Evolutionary conservation across 2,888 invertebrate species (phyloP).

Genomic region (Diaperis boleti): DNA sequence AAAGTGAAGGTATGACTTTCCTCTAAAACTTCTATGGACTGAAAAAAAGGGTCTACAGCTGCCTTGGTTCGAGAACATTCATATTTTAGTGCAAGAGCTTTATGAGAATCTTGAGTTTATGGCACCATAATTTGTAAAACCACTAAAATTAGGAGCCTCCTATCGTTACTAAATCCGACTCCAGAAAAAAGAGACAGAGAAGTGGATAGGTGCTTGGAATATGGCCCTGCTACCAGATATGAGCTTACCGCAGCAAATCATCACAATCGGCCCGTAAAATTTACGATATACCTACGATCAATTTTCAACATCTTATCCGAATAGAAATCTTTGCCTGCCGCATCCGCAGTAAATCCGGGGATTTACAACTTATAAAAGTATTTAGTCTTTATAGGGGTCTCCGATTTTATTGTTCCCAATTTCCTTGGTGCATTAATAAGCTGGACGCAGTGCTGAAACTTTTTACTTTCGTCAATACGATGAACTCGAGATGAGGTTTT

Average conservation of each 20-base stretch:
- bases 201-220: neutral
- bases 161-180: neutral
- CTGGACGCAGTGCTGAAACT: neutral
- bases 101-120: constrained; percentile 25
- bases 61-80: neutral
- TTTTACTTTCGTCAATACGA: constrained; percentile 16
- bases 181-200: neutral
- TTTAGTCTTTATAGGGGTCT: constrained; percentile 21
- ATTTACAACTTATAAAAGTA: constrained; percentile 31
- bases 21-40: constrained; percentile 13
- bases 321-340: constrained; percentile 22
- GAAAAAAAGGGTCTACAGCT: constrained; percentile 7
- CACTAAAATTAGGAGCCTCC: neutral
- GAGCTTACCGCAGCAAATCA: constrained; percentile 36
- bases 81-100: constrained; percentile 3
- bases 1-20: neutral
- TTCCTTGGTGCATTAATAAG: constrained; percentile 11
- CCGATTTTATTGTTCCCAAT: constrained; percentile 11
- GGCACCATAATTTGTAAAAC: constrained; percentile 11
- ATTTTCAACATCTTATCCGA: constrained; percentile 21
- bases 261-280: constrained; percentile 31
- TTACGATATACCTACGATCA: constrained; percentile 34
- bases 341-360: neutral
- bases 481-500: constrained; percentile 1
- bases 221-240: constrained; percentile 6